Evolutionary conservation across 2,888 invertebrate species (phyloP).

Genomic region (Plagodis dolabraria): DNA sequence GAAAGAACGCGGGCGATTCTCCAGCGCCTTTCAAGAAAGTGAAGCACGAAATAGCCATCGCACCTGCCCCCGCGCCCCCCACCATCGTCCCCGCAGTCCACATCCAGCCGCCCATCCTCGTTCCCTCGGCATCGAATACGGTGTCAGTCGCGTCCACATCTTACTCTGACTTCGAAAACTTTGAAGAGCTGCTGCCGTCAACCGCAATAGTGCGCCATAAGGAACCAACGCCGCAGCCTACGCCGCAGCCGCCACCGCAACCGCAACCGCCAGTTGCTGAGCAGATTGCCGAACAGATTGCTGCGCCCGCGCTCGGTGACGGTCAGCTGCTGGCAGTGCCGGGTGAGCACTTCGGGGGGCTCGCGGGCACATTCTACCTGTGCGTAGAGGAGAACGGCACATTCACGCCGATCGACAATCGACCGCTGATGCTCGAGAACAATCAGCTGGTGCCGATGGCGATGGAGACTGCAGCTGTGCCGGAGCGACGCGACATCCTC

Average conservation of each 20-base stretch:
- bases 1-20: conserved; percentile 56
- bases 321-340: conserved; percentile 89
- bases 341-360: conserved; percentile 89
- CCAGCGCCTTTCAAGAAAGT: conserved; percentile 28
- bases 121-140: conserved; percentile 51
- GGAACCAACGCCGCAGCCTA: conserved; percentile 40
- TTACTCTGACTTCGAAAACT: conserved; percentile 69
- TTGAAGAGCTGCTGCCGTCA: conserved; percentile 77
- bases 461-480: conserved; percentile 53
- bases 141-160: conserved; percentile 51
- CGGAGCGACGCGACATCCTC: conserved; percentile 88
- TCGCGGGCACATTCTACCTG: conserved; percentile 89
- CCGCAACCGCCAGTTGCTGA: conserved; percentile 39
- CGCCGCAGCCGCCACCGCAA: conserved; percentile 45
- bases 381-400: conserved; percentile 90
- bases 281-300: conserved; percentile 34
- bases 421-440: conserved; percentile 83
- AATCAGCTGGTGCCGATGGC: conserved; percentile 79
- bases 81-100: background rate
- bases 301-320: conserved; percentile 73
- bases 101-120: conserved; percentile 8
- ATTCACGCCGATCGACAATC: conserved; percentile 89
- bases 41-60: conserved; percentile 36
- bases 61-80: conserved; percentile 38
- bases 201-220: conserved; percentile 72